phyloP scores from a whole-genome alignment of 2,797 vertebrate genomes.

The Percopsis omiscomaycus region DNA sequence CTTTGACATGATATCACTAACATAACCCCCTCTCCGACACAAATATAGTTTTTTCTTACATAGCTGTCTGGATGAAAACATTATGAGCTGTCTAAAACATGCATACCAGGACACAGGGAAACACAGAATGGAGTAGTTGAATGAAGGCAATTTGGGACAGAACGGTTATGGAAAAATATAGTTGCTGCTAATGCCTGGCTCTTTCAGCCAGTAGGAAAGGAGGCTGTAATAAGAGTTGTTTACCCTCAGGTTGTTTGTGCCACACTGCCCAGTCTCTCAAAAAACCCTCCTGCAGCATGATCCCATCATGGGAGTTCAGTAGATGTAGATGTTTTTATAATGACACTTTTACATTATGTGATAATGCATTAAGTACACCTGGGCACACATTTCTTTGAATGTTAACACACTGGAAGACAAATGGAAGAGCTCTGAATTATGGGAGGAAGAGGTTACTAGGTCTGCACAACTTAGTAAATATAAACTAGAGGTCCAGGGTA shows the following conservation, averaged over 20 bases:
- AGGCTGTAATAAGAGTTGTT: slow-evolving; percentile 40
- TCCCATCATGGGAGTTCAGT: slow-evolving; percentile 5
- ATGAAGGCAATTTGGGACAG: slow-evolving; percentile 30
- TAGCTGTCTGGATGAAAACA: slow-evolving; percentile 71
- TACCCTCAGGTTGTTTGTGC: slow-evolving; percentile 29
- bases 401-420: not conserved
- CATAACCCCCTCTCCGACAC: slow-evolving; percentile 14
- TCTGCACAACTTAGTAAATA: no score
- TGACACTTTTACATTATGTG: slow-evolving; percentile 21
- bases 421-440: slow-evolving; percentile 15
- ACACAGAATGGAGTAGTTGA: slow-evolving; percentile 44
- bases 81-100: slow-evolving; percentile 68
- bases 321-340: slow-evolving; percentile 15
- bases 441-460: not conserved
- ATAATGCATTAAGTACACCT: slow-evolving; percentile 3
- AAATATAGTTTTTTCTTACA: slow-evolving; percentile 78
- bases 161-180: slow-evolving; percentile 42
- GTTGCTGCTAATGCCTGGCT: slow-evolving; percentile 30
- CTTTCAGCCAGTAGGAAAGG: slow-evolving; percentile 46
- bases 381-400: slow-evolving; percentile 10
- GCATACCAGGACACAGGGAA: slow-evolving; percentile 37
- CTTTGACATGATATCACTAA: slow-evolving; percentile 62
- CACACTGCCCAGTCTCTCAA: slow-evolving; percentile 13
- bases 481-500: no score
- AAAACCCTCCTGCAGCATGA: slow-evolving; percentile 27